Base-by-base conservation (phyloP, 2,888 invertebrate species). In the Orthosia incerta region DNA sequence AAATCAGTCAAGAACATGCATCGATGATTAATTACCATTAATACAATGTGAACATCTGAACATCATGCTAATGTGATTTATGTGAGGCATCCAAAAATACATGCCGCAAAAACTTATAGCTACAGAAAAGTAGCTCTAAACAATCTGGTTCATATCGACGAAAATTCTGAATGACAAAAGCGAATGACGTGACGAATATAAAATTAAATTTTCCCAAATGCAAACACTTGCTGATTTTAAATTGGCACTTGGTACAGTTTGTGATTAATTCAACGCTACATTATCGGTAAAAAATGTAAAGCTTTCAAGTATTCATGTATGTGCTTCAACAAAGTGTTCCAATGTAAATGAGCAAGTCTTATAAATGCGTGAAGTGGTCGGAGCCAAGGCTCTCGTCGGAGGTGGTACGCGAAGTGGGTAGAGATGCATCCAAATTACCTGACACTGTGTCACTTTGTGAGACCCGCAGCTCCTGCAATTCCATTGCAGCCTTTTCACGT, bases 381-480 rank as follows among this genome's bases (percentile, higher is more conserved):
- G 95, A 95, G 88, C 89, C 91, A 68, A 95, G 87, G 80, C 94
- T 95, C 77, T 94, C 95, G 75, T 91, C 89, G 53, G 95, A 96
- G 83, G 95, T 95, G 88, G 96, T 94, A 82, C 94, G 94, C 90
- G 97, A 97, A 86, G 95, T 95, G 91, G 96, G 94, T 91, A 96
- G 94, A 68, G 93, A 91, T 86, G 93, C 93, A 87, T 94, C 95
- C 92, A 97, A 96, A 90, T 97, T 97, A 92, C 97, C 97, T 92
- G 97, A 97, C 82, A 97, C 96, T 84, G 97, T 97, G 89, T 97
- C 97, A 90, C 97, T 96, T 89, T 95, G 97, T 75, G 95, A 96
- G 78, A 95, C 95, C 15, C 95, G 94, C 39, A 95, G 89, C 80
- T 96, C 96, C 85, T 96, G 96, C 80, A 97, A 89, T 84, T 97